Evolutionary conservation across 2,797 vertebrate genomes (phyloP), one percentile per base, ranked within the genome.

Genomic region (Sebastes hubbsi): DNA sequence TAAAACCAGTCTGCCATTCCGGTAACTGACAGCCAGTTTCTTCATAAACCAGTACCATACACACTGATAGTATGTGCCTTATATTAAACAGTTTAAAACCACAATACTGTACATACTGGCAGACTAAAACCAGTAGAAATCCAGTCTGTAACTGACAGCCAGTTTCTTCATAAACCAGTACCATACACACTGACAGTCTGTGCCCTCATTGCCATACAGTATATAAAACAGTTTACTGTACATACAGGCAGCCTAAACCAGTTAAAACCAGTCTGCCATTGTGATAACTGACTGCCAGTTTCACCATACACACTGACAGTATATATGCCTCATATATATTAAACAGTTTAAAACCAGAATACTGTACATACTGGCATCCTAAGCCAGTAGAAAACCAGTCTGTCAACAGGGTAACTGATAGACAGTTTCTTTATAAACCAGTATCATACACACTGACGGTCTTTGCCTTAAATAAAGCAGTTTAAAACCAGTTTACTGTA

Each of bases 351-450:
- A 54, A 78, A 29, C 14, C 34, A 34, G 27, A 11, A 2, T 25
- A 62, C 13, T 70, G 66, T 24, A 16, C 38, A 52, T 16, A 20
- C 64, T 36, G 34, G 34, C 34, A 36, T 4, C 34, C 34, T 36
- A 36, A 36, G 12, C 34, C 34, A 36, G 34, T 36, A 36, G 34
- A 36, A 36, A 36, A 71, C 42, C 85, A 85, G 78, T 72, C 78
- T 36, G 34, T 36, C 34, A 36, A 36, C 11, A 24, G 1, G n/a
- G 8, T 18, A 46, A 16, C 13, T 25, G 36, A 14, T 9, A 18
- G 14, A 2, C 20, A 30, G 36, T 36, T 22, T 32, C n/a, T 10
- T n/a, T 29, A 29, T 16, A 64, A n/a, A 75, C 11, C 25, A 58
- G 11, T 46, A 25, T 3, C 18, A 11, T 49, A 49, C 46, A 49